phyloP scores from a whole-genome alignment of 2,797 vertebrate genomes.

The Peromyscus melanophrys region DNA sequence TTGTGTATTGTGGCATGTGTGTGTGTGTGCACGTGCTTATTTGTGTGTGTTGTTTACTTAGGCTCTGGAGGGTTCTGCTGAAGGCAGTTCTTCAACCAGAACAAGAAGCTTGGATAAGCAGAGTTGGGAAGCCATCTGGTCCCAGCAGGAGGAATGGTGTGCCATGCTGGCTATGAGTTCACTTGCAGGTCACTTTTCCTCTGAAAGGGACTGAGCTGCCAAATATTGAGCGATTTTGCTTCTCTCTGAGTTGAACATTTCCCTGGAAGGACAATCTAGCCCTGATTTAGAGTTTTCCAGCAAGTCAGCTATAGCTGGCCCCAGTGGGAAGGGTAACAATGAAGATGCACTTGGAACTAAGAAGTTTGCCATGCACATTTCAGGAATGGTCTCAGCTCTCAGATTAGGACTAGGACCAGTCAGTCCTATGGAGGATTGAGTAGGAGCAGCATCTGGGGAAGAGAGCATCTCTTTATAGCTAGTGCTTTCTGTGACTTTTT shows the following conservation, averaged over 20 bases:
- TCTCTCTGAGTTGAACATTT: slow-evolving; percentile 38
- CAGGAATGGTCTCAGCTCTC: neutral
- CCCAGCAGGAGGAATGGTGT: neutral
- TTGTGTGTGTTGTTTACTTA: neutral
- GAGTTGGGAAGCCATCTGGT: neutral
- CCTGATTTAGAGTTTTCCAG: slow-evolving; percentile 1
- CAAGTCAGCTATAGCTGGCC: neutral
- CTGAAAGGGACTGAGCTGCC: neutral
- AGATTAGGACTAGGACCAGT: neutral
- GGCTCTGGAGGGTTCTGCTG: neutral
- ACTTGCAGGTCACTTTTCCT: slow-evolving; percentile 26
- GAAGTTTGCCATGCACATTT: slow-evolving; percentile 1
- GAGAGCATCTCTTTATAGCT: neutral
- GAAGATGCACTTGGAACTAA: neutral
- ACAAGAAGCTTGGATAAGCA: neutral
- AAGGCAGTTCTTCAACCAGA: neutral
- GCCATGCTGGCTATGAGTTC: slow-evolving; percentile 21
- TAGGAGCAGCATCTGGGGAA: neutral
- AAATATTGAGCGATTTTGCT: slow-evolving; percentile 59
- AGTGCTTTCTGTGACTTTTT: neutral
- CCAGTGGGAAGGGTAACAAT: neutral
- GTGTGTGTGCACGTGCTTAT: no score
- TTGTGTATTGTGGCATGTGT: neutral
- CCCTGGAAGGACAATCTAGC: slow-evolving; percentile 50
- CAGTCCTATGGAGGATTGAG: neutral